phyloP scores from a whole-genome alignment of 2,888 invertebrate genomes.

The Uropetala carovei region DNA sequence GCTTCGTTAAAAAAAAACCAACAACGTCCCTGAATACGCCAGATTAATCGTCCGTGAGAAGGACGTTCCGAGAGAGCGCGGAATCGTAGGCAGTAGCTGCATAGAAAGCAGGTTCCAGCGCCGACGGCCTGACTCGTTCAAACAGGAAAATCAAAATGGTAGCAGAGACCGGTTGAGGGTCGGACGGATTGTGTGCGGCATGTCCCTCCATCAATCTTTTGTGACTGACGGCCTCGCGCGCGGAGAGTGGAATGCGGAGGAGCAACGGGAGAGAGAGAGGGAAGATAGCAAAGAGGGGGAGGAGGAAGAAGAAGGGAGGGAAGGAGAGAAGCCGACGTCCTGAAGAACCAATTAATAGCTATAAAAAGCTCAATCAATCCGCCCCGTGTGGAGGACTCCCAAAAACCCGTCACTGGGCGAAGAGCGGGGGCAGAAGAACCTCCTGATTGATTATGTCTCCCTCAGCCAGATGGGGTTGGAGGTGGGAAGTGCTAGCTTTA shows the following conservation, averaged over 20 bases:
- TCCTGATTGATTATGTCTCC: constrained; percentile 14
- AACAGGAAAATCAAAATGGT: neutral
- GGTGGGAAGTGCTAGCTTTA: neutral
- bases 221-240: neutral
- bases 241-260: neutral
- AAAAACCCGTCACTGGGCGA: neutral
- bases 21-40: too few species aligned
- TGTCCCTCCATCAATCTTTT: constrained; percentile 22
- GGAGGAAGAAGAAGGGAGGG: neutral
- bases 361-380: constrained; percentile 8
- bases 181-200: neutral
- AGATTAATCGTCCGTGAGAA: too few species aligned
- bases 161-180: neutral
- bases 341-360: constrained; percentile 1
- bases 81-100: too few species aligned
- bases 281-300: neutral
- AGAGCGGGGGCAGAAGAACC: neutral
- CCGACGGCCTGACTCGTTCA: neutral
- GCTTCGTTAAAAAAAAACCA: too few species aligned
- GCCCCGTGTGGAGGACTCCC: neutral
- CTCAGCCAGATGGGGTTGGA: neutral
- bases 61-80: too few species aligned
- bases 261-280: neutral
- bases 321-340: neutral
- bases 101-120: too few species aligned